Percentiles rank a stretch among this genome's conserved stretches.
phyloP scores from a whole-genome alignment of 2,888 invertebrate genomes.

The Thera britannica region DNA sequence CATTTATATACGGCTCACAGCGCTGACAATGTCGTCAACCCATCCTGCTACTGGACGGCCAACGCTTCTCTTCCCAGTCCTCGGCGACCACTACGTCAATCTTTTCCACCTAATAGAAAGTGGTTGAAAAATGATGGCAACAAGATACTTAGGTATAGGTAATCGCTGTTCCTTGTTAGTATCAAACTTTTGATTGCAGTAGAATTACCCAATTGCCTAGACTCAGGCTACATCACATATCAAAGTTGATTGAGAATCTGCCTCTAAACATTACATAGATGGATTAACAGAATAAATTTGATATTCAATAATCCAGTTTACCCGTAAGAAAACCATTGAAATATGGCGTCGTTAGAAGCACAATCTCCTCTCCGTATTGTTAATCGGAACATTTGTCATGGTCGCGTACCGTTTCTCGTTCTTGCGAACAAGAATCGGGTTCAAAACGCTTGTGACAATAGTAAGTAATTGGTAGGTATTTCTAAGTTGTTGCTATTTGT shows the following conservation, averaged over 20 bases:
- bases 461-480: background rate
- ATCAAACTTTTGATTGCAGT: no score
- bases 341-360: constrained; percentile 35
- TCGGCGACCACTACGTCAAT: no score
- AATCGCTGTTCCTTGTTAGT: no score
- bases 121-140: no score
- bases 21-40: no score
- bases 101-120: no score
- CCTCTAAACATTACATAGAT: constrained; percentile 27
- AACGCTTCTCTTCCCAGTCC: no score
- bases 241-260: constrained; percentile 26
- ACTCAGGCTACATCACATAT: constrained; percentile 13
- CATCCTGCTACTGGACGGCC: no score
- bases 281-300: constrained; percentile 34
- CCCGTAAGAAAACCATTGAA: constrained; percentile 35
- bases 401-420: constrained; percentile 19
- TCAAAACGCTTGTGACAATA: constrained; percentile 20
- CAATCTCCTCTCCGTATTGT: constrained; percentile 35
- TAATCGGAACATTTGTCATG: constrained; percentile 34
- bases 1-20: no score
- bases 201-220: no score
- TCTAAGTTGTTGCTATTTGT: constrained; percentile 3
- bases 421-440: constrained; percentile 10
- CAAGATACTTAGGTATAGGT: no score
- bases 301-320: constrained; percentile 36